Evolutionary conservation across 1,140 invertebrate genomes (phyloP), one percentile per base, ranked within the genome.

Genomic region (Sarcophaga bullata): DNA sequence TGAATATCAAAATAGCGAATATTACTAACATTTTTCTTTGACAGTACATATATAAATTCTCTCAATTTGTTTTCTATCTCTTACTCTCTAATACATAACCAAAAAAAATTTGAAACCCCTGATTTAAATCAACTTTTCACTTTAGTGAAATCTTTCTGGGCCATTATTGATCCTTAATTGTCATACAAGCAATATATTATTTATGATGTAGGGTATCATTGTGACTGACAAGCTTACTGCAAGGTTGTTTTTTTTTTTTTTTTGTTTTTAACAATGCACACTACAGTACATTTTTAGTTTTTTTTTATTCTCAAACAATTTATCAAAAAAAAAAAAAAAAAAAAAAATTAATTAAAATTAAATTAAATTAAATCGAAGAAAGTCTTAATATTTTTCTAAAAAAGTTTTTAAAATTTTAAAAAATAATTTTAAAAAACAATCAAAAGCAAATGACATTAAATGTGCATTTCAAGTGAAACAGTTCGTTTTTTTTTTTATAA

Each of bases 301-400:
- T 58, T 37, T 37, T 37, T 37, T 37, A 37, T 2, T 37, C 4
- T 8, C 54, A 4, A 58, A 58, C n/a, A 58, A 58, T 58, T 58
- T 58, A 58, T 58, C 1, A 37, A 37, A 37, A 37, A 37, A 37
- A 37, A 37, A 37, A 37, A 37, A 37, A 37, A 37, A 37, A 37
- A 37, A 37, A 1, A 37, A 37, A 37, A 37, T 37, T 37, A 37
- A 37, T 37, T 37, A 15, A 58, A 58, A 58, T n/a, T n/a, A 58
- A n/a, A n/a, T n/a, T n/a, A n/a, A n/a, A n/a, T n/a, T n/a, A n/a
- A n/a, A n/a, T n/a, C n/a, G n/a, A n/a, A 58, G 15, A n/a, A 58
- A 58, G 54, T 58, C 54, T 58, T 58, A 58, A 58, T 58, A 58
- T 58, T 58, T 58, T 58, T 58, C 54, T 58, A 58, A 58, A 15